phyloP scores from a whole-genome alignment of 2,888 invertebrate species.

The Philhelius pedissequus region DNA sequence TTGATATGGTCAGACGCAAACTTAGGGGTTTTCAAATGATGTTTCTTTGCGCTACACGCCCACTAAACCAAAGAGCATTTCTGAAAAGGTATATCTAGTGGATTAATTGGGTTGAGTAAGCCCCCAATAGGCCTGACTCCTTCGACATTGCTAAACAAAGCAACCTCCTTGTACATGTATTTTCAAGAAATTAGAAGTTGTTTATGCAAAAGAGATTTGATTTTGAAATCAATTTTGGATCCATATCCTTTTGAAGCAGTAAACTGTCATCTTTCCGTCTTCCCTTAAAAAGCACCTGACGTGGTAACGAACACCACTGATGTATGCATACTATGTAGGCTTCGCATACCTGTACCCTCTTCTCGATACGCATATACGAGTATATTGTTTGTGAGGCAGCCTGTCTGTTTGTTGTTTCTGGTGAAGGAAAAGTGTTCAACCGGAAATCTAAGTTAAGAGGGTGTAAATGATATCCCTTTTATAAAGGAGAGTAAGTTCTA shows the following conservation, averaged over 20 bases:
- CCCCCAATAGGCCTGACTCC: neutral
- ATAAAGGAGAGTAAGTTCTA: neutral
- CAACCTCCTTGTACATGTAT: slow-evolving; percentile 17
- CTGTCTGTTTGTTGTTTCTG: slow-evolving; percentile 27
- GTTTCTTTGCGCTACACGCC: slow-evolving; percentile 47
- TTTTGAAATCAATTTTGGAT: slow-evolving; percentile 43
- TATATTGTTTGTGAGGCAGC: neutral
- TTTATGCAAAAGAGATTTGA: slow-evolving; percentile 67
- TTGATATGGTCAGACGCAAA: slow-evolving; percentile 61
- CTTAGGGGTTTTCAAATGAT: slow-evolving; percentile 50
- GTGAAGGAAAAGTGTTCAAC: slow-evolving; percentile 29
- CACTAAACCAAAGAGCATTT: slow-evolving; percentile 10
- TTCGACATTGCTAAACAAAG: neutral
- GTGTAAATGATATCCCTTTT: neutral
- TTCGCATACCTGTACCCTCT: neutral
- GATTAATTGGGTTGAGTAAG: neutral
- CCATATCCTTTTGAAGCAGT: slow-evolving; percentile 31
- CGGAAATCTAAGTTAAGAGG: slow-evolving; percentile 27
- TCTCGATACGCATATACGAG: no score
- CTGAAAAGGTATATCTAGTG: neutral
- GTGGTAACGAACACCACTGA: neutral
- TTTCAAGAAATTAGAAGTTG: slow-evolving; percentile 64
- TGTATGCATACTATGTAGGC: neutral
- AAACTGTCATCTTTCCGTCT: slow-evolving; percentile 25
- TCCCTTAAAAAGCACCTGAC: slow-evolving; percentile 30